Evolutionary conservation across 2,797 vertebrate species (phyloP), one percentile per base, ranked within the genome.

Genomic region (Artibeus lituratus): DNA sequence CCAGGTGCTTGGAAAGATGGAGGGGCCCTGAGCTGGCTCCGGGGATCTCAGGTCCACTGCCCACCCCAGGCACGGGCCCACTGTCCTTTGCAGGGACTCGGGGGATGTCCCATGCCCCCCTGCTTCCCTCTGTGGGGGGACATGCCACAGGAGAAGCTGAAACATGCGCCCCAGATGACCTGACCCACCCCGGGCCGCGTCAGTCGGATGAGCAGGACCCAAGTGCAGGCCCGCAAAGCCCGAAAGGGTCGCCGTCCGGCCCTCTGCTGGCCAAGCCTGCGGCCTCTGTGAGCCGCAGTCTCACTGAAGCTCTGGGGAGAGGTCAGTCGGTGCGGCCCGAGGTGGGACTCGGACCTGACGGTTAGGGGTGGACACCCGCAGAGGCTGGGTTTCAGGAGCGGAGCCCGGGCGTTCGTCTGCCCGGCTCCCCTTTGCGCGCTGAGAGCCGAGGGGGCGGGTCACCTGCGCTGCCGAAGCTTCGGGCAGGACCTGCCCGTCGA

Each of bases 351-450:
- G 7, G 59, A 32, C 0, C 29, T 32, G 59, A 32, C 12, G 2
- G 55, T 26, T 5, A 3, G 57, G 57, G 57, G 2, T 10, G 11
- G 57, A 29, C 57, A 5, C 24, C 57, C 62, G 14, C 14, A 3
- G 65, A 35, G n/a, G 65, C 7, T 15, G 5, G 65, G 24, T 26
- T 67, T 67, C 16, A 5, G 65, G 65, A 9, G 32, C 18, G 18
- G 65, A 3, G 32, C 3, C 3, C 7, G 16, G 16, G 65, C 1
- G 2, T 35, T n/a, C 7, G 2, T 35, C 18, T 3, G 2, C 15
- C 5, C 1, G 8, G 65, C 65, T 5, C 32, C 15, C 12, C 16
- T 19, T 18, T 35, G 65, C 3, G 18, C 65, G n/a, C 65, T 2
- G n/a, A 65, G 65, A 35, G 16, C 2, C 2, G n/a, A 19, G 65